Evolutionary conservation across 2,888 invertebrate species (phyloP), one percentile per base, ranked within the genome.

Genomic region (Leptopilina drosophilae): DNA sequence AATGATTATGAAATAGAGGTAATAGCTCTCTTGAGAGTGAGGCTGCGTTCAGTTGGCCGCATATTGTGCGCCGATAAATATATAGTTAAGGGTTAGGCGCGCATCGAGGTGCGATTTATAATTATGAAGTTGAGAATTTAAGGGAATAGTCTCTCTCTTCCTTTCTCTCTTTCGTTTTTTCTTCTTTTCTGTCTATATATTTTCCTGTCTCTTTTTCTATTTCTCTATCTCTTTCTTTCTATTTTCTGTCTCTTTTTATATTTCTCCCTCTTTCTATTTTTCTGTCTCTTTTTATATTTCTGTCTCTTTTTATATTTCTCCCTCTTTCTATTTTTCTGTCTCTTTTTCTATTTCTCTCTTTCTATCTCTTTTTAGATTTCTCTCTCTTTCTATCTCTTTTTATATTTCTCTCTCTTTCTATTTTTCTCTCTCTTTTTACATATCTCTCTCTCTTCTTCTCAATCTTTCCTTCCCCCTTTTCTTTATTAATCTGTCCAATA

Each of bases 1-100:
- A 73, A 56, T 73, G 73, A 73, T 53, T 56, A 49, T 73, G n/a
- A 73, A 73, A 53, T 73, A 73, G 33, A 33, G 56, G 56, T 56
- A 56, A 53, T 73, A 73, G 73, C 53, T 49, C 40, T 73, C 2
- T 20, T 12, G 53, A 69, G 5, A 33, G 53, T 69, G 53, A 8
- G 20, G 20, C 20, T 20, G 20, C 20, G 20, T 1, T 20, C 20
- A 20, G 20, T 20, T 20, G 20, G 26, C n/a, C 46, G 20, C 49
- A 20, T 15, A 69, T 14, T 53, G 12, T 15, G 11, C 9, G 33
- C 56, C n/a, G 49, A 69, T 69, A 69, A 69, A 53, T 53, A 33
- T 33, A 73, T 53, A 73, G 53, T 20, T 26, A n/a, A 73, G 53
- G n/a, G 33, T 33, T 7, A 14, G 69, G 40, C 49, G 49, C 49